phyloP scores from a whole-genome alignment of 2,888 invertebrate species.

The Spodoptera littoralis region DNA sequence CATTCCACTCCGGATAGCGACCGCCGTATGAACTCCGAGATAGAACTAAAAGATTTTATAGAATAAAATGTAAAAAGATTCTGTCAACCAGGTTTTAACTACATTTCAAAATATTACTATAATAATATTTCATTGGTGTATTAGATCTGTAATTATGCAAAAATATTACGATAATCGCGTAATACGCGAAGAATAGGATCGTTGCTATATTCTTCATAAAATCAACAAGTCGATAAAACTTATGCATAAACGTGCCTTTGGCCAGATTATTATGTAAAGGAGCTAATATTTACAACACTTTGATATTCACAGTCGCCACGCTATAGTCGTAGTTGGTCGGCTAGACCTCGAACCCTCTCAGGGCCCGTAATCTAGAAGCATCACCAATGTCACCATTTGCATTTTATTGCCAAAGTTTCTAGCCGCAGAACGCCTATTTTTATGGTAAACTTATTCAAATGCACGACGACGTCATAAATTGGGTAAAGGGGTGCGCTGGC shows the following conservation, averaged over 20 bases:
- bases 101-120: too few species aligned
- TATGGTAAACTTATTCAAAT: conserved; percentile 88
- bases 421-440: conserved; percentile 85
- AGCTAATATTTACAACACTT: conserved; percentile 36
- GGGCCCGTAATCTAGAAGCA: conserved; percentile 66
- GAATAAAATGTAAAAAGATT: too few species aligned
- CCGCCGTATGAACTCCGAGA: too few species aligned
- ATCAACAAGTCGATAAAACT: background rate
- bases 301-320: conserved; percentile 20
- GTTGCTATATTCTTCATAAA: too few species aligned
- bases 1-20: too few species aligned
- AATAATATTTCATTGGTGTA: too few species aligned
- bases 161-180: too few species aligned
- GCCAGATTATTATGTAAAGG: background rate
- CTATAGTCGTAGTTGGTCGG: conserved; percentile 30
- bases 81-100: too few species aligned
- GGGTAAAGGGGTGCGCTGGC: conserved; percentile 81
- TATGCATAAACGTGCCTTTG: background rate
- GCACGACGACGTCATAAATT: conserved; percentile 85
- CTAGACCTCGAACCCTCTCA: conserved; percentile 39
- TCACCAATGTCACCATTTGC: conserved; percentile 84
- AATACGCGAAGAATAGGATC: too few species aligned
- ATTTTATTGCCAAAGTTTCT: conserved; percentile 87
- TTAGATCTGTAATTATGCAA: too few species aligned
- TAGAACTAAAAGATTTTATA: too few species aligned